Evolutionary conservation across 1,140 invertebrate species (phyloP).

Genomic region (Brachionus koreanus): DNA sequence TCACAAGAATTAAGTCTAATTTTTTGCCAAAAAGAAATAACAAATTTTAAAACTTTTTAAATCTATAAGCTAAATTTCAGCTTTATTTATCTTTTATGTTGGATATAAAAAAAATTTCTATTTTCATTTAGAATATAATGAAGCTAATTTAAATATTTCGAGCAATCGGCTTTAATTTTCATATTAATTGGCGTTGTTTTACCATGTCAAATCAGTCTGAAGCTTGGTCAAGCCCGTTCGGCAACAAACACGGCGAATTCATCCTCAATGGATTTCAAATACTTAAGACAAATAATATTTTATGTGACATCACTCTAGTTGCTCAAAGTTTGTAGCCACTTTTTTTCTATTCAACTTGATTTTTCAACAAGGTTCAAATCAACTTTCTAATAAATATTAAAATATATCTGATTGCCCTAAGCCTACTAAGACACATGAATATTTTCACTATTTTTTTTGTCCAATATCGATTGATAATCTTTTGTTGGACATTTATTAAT

Average conservation of each 20-base stretch:
- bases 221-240: neutral
- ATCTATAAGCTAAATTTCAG: neutral
- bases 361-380: neutral
- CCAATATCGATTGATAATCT: neutral
- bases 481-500: neutral
- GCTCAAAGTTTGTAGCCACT: slow-evolving; percentile 53
- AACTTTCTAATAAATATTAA: neutral
- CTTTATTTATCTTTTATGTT: neutral
- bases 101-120: neutral
- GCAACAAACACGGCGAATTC: slow-evolving; percentile 57
- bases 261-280: slow-evolving; percentile 56
- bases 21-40: neutral
- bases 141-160: slow-evolving; percentile 15
- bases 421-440: neutral
- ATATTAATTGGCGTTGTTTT: neutral
- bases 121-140: neutral
- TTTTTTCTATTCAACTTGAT: slow-evolving; percentile 11
- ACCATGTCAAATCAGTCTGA: slow-evolving; percentile 8
- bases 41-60: neutral
- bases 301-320: slow-evolving; percentile 58
- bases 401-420: neutral
- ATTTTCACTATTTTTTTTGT: slow-evolving; percentile 37
- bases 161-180: neutral
- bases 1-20: neutral
- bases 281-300: slow-evolving; percentile 55